A percentile compares a stretch with the other conserved stretches of the same genome.
Conservation (phyloP, 1,140 invertebrate genomes). For the Gryllus bimaculatus region DNA sequence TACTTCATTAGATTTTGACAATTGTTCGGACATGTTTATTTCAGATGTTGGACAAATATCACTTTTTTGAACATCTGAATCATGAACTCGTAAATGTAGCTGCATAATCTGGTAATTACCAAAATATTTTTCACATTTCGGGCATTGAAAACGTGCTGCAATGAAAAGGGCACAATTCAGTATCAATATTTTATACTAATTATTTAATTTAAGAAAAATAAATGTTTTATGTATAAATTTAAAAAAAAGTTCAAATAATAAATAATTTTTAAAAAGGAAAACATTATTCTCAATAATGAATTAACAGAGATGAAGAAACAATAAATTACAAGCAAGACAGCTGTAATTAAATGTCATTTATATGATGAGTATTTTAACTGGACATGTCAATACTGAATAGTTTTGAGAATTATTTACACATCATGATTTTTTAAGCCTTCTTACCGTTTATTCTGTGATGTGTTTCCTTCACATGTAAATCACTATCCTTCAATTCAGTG, state of each 20-base stretch:
- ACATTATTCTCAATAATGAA: background rate
- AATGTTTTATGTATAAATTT: background rate
- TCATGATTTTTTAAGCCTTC: background rate
- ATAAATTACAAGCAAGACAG: background rate
- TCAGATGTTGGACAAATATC: background rate
- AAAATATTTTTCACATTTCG: conserved; percentile 17
- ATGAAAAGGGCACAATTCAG: background rate
- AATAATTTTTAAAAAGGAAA: background rate
- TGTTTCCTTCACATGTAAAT: background rate
- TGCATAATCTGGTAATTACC: conserved; percentile 14
- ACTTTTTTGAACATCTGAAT: background rate
- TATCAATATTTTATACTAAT: background rate
- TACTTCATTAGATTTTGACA: background rate
- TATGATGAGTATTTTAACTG: background rate
- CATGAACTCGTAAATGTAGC: conserved; percentile 16
- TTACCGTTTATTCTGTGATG: background rate
- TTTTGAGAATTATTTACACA: background rate
- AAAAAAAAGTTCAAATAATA: background rate
- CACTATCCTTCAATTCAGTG: background rate
- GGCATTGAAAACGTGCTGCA: conserved; percentile 14
- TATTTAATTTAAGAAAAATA: background rate
- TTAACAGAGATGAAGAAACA: background rate
- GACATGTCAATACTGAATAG: background rate
- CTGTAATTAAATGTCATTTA: background rate
- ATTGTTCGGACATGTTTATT: background rate